Percentiles rank a stretch among this genome's conserved stretches.
These are phyloP conservation scores for Coleophora deauratella DNA, from an alignment of 2,888 invertebrate species.

Conservation along the genomic window DNA sequence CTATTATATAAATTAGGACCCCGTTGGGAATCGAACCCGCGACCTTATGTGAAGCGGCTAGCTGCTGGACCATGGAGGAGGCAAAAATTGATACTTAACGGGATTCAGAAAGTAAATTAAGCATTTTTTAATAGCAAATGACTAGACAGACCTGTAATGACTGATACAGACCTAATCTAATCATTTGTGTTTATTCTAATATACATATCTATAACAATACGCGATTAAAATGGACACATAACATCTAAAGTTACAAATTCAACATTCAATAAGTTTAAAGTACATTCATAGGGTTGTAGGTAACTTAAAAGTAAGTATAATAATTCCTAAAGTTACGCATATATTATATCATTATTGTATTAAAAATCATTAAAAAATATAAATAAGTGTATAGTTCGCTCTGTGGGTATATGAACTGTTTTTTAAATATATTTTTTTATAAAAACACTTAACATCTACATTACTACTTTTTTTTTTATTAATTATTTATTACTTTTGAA, in stretches of 20 bases:
- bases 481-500: constrained; percentile 18
- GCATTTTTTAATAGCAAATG: constrained; percentile 45
- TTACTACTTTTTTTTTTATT: constrained; percentile 2
- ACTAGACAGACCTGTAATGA: constrained; percentile 56
- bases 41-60: too few relatives aligned
- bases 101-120: constrained; percentile 23
- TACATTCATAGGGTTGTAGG: too few relatives aligned
- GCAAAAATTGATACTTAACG: too few relatives aligned
- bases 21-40: too few relatives aligned
- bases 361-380: constrained; percentile 15
- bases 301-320: too few relatives aligned
- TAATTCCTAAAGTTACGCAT: too few relatives aligned
- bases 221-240: constrained; percentile 16
- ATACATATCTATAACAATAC: constrained; percentile 19
- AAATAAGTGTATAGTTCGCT: constrained; percentile 16
- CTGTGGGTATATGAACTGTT: constrained; percentile 65
- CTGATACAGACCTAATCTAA: constrained; percentile 53
- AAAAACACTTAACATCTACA: constrained; percentile 60
- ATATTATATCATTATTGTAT: too few relatives aligned
- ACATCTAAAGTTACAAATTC: constrained; percentile 16
- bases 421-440: constrained; percentile 46
- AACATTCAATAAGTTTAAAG: constrained; percentile 18
- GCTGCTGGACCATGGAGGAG: too few relatives aligned
- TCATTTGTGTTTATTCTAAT: constrained; percentile 43
- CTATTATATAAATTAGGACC: too few relatives aligned